Conservation (phyloP, 2,797 vertebrate species). For the Yasuhikotakia modesta region DNA sequence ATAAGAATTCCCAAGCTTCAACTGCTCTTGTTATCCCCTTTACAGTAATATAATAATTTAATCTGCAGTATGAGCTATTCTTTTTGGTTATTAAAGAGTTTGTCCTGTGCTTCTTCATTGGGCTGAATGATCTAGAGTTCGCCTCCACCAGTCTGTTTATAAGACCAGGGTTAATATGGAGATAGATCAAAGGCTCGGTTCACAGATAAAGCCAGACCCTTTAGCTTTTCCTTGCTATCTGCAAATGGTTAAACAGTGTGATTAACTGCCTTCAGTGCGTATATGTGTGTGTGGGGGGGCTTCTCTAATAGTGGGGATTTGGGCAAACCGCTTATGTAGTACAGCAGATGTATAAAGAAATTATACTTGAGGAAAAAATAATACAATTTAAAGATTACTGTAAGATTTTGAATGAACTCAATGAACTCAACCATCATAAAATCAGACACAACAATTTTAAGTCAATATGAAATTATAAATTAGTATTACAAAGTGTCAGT, state of each 20-base stretch:
- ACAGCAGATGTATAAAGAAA: no score
- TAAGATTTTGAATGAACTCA: no score
- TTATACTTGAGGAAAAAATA: no score
- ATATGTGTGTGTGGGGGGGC: not conserved
- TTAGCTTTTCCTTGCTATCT: conserved; percentile 68
- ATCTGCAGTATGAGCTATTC: not conserved
- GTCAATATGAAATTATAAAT: no score
- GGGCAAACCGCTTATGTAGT: no score
- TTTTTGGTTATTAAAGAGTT: conserved; percentile 43
- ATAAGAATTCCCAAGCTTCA: no score
- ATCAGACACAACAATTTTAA: no score
- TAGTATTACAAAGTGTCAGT: no score
- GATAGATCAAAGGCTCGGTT: conserved; percentile 76
- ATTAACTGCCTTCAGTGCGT: conserved; percentile 53
- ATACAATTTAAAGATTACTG: no score
- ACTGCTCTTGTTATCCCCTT: no score
- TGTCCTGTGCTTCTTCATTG: conserved; percentile 51
- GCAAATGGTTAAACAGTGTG: conserved; percentile 75
- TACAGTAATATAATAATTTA: no score
- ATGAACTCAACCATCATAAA: no score
- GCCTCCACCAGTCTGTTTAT: conserved; percentile 57
- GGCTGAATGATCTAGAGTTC: conserved; percentile 18
- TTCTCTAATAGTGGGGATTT: not conserved
- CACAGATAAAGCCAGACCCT: conserved; percentile 73
- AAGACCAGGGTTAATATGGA: conserved; percentile 71